A percentile compares a stretch with the other conserved stretches of the same genome.
Evolutionary conservation across 1,140 invertebrate genomes (phyloP).

Genomic region (Aethina tumida): DNA sequence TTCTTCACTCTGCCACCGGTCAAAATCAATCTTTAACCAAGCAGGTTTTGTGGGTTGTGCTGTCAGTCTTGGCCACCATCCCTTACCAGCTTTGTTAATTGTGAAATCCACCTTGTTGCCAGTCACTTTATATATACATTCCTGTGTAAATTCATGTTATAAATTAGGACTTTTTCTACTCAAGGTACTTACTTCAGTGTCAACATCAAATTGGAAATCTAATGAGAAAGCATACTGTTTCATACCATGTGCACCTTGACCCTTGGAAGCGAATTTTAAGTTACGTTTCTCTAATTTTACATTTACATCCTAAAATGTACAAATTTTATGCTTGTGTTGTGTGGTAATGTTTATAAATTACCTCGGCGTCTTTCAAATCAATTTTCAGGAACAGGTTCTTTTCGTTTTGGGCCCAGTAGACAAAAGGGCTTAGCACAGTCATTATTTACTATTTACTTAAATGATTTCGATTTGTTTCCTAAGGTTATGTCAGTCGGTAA

Average conservation of each 20-base stretch:
- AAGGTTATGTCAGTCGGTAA: no score
- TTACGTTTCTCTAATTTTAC: slow-evolving; percentile 48
- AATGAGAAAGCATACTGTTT: slow-evolving; percentile 64
- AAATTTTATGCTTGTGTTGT: neutral
- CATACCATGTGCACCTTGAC: slow-evolving; percentile 57
- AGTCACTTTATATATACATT: slow-evolving; percentile 42
- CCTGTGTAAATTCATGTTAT: no score
- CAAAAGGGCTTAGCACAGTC: slow-evolving; percentile 60
- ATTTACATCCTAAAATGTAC: slow-evolving; percentile 38
- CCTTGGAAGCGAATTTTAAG: slow-evolving; percentile 51
- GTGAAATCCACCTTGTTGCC: slow-evolving; percentile 70
- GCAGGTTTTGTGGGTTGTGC: slow-evolving; percentile 68
- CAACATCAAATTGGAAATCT: slow-evolving; percentile 57
- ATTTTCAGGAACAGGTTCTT: slow-evolving; percentile 65
- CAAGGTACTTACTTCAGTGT: slow-evolving; percentile 58
- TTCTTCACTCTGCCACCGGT: slow-evolving; percentile 67
- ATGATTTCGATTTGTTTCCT: no score
- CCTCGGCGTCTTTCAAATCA: slow-evolving; percentile 72
- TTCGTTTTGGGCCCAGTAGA: slow-evolving; percentile 88
- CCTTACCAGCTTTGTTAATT: slow-evolving; percentile 56
- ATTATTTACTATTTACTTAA: no score
- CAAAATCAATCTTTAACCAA: slow-evolving; percentile 89
- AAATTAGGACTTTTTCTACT: no score
- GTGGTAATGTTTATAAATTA: slow-evolving; percentile 31
- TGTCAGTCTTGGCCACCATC: slow-evolving; percentile 76